Base-by-base conservation (phyloP, 1,140 invertebrate genomes). In the Lerema accius region DNA sequence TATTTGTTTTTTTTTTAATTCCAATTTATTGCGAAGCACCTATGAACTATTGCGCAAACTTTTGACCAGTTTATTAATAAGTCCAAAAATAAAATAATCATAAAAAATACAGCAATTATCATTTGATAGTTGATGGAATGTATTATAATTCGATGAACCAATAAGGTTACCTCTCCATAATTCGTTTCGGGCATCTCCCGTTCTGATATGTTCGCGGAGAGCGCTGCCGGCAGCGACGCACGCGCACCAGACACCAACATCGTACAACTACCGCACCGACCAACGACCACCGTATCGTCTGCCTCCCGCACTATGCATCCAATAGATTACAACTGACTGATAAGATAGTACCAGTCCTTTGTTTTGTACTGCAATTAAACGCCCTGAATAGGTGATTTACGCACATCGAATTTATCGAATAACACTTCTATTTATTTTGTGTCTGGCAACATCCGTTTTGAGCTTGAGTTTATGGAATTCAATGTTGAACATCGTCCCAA, bases 201-300 rank as follows among this genome's bases (percentile, higher is more conserved):
- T 10, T 43, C 51, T 16, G 43, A 3, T 63, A 43, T 26, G 45
- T 77, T 71, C 39, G 68, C 62, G 37, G 56, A 23, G 45, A 61
- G 46, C 9, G 65, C 65, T 42, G 53, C 74, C 17, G 70, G 69
- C 13, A 78, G 74, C 46, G 80, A 79, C 81, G 82, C 80, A 72
- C 73, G 71, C 55, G 72, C 68, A 72, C 78, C 79, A 76, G 85
- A 76, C 76, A 84, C 67, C 78, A 86, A 86, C 85, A 88, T 88
- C 63, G 55, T 73, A 77, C 42, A 64, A 69, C 63, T 74, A 68
- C 55, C 19, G 28, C 26, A 15, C 28, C 37, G 16, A 11, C 42
- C 28, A 37, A 17, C 39, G 40, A 10, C 40, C 37, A 63, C 51
- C 43, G 17, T 28, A 16, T 14, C 17, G 51, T 37, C 49, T 51